Evolutionary conservation across 2,113 vertebrate genomes (phyloP), one percentile per base, ranked within the genome.

Genomic region (Hydrolagus affinis): DNA sequence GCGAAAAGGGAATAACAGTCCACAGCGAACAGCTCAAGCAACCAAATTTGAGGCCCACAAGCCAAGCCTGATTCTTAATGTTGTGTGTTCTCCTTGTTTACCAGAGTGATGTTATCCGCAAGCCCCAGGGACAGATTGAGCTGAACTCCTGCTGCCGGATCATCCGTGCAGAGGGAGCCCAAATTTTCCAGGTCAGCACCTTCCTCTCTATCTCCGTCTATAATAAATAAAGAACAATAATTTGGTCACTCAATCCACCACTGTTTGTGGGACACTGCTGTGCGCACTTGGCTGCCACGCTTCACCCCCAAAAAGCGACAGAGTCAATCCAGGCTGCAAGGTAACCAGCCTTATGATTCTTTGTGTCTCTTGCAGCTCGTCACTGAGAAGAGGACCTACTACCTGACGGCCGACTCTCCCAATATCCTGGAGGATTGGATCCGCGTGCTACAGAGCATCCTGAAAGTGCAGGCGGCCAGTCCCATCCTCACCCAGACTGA

Each of bases 351-450:
- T 44, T 0, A 3, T 32, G 62, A 32, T 66, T 28, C 2, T 8
- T 32, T 32, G 8, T 32, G 44, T 77, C 11, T 87, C 11, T 28
- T 19, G 88, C 89, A 97, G 96, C 89, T 97, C 85, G 89, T 95
- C 66, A 96, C 96, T 69, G 95, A 96, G 91, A 97, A 95, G 89
- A 95, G 94, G 92, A 96, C 93, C 0, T 95, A 95, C 88, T 96
- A 93, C 89, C 89, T 97, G 90, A 95, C 95, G 25, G 95, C 95
- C 6, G 96, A 97, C 87, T 97, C 96, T 19, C 95, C 95, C 77
- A 97, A 93, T 89, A 95, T 97, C 88, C 90, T 96, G 89, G 96
- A 97, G 88, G 96, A 97, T 87, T 97, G 96, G 95, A 96, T 97
- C 92, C 89, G 93, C 80, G 94, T 96, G 85, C 92, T 97, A 3